Base-by-base conservation (phyloP, 2,888 invertebrate species). In the Trachelus tabidus region DNA sequence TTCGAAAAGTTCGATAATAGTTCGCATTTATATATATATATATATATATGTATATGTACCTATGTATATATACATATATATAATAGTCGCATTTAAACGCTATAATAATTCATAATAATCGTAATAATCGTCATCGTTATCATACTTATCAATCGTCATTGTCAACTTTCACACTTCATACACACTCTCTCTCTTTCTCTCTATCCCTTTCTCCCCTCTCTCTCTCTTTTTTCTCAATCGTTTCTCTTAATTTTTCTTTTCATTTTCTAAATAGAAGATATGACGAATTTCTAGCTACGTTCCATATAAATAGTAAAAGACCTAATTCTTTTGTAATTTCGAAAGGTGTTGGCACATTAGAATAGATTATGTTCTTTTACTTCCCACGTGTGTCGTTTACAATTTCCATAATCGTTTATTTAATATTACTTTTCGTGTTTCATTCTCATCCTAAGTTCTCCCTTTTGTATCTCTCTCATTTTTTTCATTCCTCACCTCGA, bases 271-370 rank as follows among this genome's bases (percentile, higher is more conserved):
- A 83, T 81, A 86, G 84, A 86, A 87, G 85, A 87, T 85, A 84
- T 84, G 85, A 85, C 84, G 83, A 84, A 84, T 81, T 76, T 79
- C 78, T 80, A 77, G 76, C 81, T 84, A 83, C 80, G 81, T 79
- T 76, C 68, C 79, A 79, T 86, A 85, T 87, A 87, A 85, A 86
- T 84, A 83, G 86, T 86, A 85, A 85, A 88, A 87, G 87, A 85
- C 83, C 84, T 86, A 86, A 85, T 85, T 84, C 75, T 76, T 85
- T 73, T 81, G 79, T 80, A 81, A 85, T 85, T 87, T 85, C 84
- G 86, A 87, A 40, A 86, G 85, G 86, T 86, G 86, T 90, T 90
- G 90, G 90, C 90, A 90, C 90, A 89, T 89, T 86, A 88, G 86
- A 88, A 87, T 88, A 87, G 85, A 88, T 84, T 78, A 76, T 76